A percentile compares a stretch with the other conserved stretches of the same genome.
These are phyloP conservation scores for Orthosia incerta DNA, from an alignment of 2,888 invertebrate species.

Conservation along the genomic window DNA sequence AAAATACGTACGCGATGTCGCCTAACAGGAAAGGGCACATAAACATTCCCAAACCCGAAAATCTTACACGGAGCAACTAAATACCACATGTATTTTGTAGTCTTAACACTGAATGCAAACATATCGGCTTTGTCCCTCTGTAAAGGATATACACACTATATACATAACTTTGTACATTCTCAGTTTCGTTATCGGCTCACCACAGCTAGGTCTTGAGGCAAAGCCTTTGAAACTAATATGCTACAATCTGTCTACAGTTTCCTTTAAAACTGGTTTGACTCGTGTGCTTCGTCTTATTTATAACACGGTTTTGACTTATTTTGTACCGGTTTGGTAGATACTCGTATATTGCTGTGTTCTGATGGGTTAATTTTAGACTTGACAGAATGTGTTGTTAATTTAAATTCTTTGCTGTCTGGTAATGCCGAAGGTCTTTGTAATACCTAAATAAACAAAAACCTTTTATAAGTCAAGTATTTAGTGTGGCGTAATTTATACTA, in stretches of 20 bases:
- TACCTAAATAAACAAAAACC: no score
- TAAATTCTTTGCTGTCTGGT: conserved; percentile 19
- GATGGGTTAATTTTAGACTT: conserved; percentile 3
- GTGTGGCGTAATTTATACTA: background rate
- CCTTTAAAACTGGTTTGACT: conserved; percentile 46
- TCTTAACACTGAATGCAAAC: conserved; percentile 28
- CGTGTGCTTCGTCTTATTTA: conserved; percentile 30
- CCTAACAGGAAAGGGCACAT: no score
- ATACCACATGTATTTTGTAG: conserved; percentile 1
- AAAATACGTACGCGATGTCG: no score
- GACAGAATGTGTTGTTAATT: conserved; percentile 3
- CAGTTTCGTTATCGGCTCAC: conserved; percentile 13
- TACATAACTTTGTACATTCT: conserved; percentile 23
- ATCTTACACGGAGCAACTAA: background rate
- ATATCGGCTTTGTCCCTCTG: conserved; percentile 27
- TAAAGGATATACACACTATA: conserved; percentile 12
- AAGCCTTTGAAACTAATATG: conserved; percentile 54
- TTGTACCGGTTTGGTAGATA: conserved; percentile 14
- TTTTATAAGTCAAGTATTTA: no score
- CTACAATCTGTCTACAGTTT: conserved; percentile 36
- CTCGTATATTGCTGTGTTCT: conserved; percentile 7
- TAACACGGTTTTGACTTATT: conserved; percentile 37
- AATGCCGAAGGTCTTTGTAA: background rate
- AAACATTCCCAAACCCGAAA: background rate
- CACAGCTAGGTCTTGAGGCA: conserved; percentile 42